Base-by-base conservation (phyloP, 1,140 invertebrate species). In the Spodoptera litura region DNA sequence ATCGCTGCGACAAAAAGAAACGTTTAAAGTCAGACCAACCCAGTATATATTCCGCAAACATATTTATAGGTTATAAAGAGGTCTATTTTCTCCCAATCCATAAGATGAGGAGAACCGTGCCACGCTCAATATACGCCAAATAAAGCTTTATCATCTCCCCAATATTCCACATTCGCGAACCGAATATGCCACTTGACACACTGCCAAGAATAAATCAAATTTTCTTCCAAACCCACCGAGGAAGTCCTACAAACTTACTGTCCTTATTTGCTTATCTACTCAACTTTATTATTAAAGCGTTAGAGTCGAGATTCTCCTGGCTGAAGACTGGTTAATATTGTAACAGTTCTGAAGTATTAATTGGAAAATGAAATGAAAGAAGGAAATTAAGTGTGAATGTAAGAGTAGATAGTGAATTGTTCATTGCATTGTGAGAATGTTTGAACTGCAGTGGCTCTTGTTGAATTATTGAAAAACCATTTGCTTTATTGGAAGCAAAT, bases 151-250 rank as follows among this genome's bases (percentile, higher is more conserved):
- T 91, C 90, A 91, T 89, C 56, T 64, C 83, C 83, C 87, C 89
- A 87, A 91, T 92, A 91, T 91, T 88, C 88, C 85, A 82, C 88
- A 89, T 91, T 87, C 87, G 87, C 80, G 83, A 86, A 79, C 85
- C 85, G 88, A 91, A 90, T 92, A 91, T 87, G 87, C 86, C 86
- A 81, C 91, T 93, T 93, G 91, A 90, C 90, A 87, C 88, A 89
- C 83, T 85, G 91, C 91, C 89, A 91, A 84, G 86, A 88, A 91
- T 93, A 92, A 92, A 93, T 93, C 91, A 92, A 87, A 91, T 93
- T 89, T 87, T 73, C 78, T 76, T 73, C 74, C 25, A 71, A 53
- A 71, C 52, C 31, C 66, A 70, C 66, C 49, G 25, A 52, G 38
- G 49, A 70, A 70, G 49, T 70, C 66, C 49, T 70, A 12, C 66